phyloP scores from a whole-genome alignment of 2,888 invertebrate species.

The Nephrotoma guestfalica region DNA sequence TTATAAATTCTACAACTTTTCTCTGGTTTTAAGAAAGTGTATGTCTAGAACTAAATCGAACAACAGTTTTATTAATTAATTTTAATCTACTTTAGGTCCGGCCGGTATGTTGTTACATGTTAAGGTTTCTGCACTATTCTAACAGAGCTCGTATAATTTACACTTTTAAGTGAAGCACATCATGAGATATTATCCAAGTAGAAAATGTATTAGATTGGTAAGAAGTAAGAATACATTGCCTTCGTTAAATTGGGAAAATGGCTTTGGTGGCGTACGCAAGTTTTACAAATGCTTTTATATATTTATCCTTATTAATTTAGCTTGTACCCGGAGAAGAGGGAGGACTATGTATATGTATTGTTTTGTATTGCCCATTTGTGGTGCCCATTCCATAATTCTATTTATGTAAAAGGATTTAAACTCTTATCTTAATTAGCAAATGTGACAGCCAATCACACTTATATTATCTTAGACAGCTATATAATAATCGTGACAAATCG shows the following conservation, averaged over 20 bases:
- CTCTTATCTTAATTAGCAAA: neutral
- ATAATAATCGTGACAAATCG: neutral
- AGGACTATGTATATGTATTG: too few relatives aligned
- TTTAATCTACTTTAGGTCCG: neutral
- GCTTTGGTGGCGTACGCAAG: neutral
- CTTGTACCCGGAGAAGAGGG: too few relatives aligned
- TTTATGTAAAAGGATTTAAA: too few relatives aligned
- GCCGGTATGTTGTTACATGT: neutral
- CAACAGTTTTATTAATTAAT: neutral
- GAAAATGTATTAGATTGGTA: neutral
- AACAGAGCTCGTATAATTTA: neutral
- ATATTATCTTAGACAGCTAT: too few relatives aligned
- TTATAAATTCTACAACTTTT: too few relatives aligned
- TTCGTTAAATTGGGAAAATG: neutral
- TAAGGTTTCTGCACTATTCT: neutral
- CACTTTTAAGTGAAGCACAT: neutral
- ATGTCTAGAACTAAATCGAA: neutral
- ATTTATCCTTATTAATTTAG: too few relatives aligned
- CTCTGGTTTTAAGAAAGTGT: too few relatives aligned
- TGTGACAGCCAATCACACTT: neutral
- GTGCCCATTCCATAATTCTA: too few relatives aligned
- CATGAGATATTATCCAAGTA: neutral
- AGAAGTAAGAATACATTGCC: neutral
- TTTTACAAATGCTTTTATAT: too few relatives aligned
- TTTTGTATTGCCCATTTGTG: too few relatives aligned